A percentile compares a stretch with the other conserved stretches of the same genome.
phyloP scores from a whole-genome alignment of 2,113 vertebrate genomes.

The Mesembrinibis cayennensis region DNA sequence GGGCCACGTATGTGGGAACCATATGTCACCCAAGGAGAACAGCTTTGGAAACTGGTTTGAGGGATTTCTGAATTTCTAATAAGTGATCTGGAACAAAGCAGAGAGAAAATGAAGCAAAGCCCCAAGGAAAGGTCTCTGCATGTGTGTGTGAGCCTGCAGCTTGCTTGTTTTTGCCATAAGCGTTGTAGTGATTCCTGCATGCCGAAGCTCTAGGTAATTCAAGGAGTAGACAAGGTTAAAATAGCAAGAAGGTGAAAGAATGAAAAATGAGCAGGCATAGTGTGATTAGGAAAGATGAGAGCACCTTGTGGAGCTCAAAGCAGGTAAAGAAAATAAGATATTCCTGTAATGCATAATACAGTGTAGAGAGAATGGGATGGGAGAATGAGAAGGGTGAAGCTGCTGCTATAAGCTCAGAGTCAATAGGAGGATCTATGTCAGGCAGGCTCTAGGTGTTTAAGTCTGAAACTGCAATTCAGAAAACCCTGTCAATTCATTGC shows the following conservation, averaged over 20 bases:
- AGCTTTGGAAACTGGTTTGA: neutral
- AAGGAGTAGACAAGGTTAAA: neutral
- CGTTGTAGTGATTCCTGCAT: neutral
- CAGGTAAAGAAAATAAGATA: neutral
- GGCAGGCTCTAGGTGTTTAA: neutral
- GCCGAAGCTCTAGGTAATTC: neutral
- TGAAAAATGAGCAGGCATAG: neutral
- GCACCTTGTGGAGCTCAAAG: neutral
- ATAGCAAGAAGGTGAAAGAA: neutral
- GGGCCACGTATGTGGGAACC: neutral
- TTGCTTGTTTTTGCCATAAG: neutral
- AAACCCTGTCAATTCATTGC: neutral
- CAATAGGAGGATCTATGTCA: neutral
- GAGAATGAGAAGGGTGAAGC: neutral
- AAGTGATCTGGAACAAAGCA: neutral
- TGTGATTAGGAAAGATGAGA: neutral
- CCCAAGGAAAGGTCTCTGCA: neutral
- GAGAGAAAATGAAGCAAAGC: neutral
- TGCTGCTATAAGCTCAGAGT: neutral
- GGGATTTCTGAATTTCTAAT: conserved; percentile 1
- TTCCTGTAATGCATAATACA: neutral
- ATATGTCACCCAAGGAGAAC: neutral
- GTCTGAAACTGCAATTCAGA: neutral
- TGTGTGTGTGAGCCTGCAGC: neutral
- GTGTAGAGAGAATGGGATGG: neutral